Evolutionary conservation across 2,888 invertebrate species (phyloP).

Genomic region (Troides helena): DNA sequence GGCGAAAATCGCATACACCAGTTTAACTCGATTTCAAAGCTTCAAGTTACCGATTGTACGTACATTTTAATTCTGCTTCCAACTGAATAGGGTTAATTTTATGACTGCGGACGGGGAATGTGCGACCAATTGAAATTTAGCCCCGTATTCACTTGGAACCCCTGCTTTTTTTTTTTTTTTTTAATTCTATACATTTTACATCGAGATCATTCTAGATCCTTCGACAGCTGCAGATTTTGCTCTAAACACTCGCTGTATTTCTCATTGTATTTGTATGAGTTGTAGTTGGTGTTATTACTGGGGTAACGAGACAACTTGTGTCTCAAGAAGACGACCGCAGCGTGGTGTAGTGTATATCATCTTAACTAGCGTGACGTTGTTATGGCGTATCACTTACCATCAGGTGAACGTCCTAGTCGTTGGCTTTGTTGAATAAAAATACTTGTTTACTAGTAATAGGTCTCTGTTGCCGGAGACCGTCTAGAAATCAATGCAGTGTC

Average conservation of each 20-base stretch:
- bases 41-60: conserved; percentile 21
- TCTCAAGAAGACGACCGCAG: no score
- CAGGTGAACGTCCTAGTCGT: no score
- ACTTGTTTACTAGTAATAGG: no score
- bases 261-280: no score
- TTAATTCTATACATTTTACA: conserved; percentile 5
- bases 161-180: background rate
- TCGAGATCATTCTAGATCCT: conserved; percentile 3
- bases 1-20: background rate
- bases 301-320: no score
- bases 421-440: no score
- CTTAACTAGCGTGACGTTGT: no score
- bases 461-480: no score
- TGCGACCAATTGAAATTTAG: conserved; percentile 20
- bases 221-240: background rate
- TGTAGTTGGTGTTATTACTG: no score
- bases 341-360: no score
- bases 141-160: conserved; percentile 11
- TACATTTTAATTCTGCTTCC: conserved; percentile 33
- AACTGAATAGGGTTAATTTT: conserved; percentile 34
- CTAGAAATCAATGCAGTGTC: no score
- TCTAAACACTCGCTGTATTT: background rate
- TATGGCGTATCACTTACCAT: no score
- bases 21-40: conserved; percentile 22
- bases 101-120: conserved; percentile 23